Conservation (phyloP, 1,140 invertebrate genomes). For the Drosophila saltans region DNA sequence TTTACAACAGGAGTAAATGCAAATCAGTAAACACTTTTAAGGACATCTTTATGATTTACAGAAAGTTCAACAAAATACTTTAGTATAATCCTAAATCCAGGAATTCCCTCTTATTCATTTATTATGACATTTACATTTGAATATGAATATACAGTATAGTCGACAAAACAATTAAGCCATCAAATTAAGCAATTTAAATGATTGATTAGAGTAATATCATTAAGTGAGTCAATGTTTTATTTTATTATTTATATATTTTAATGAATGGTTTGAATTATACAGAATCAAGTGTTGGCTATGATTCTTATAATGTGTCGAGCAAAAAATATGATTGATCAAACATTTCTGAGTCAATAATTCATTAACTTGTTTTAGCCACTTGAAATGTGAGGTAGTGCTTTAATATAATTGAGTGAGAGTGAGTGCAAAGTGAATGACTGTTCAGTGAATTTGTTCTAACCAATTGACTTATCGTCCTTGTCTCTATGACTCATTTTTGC, state of each 20-base stretch:
- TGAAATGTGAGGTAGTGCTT: not conserved
- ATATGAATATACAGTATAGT: not conserved
- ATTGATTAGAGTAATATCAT: not conserved
- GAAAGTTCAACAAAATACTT: no score
- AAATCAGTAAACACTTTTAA: no score
- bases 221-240: not conserved
- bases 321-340: constrained; percentile 4
- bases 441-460: not conserved
- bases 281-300: not conserved
- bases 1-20: no score
- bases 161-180: not conserved
- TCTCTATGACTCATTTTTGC: not conserved
- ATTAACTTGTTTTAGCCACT: not conserved
- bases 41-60: no score
- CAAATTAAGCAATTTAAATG: not conserved
- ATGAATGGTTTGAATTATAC: not conserved
- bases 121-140: not conserved
- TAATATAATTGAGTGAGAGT: not conserved
- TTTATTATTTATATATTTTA: not conserved
- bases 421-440: not conserved
- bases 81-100: no score
- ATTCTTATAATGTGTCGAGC: not conserved
- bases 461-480: not conserved
- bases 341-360: constrained; percentile 3
- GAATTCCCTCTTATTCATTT: no score